These are phyloP conservation scores for Brachyopa scutellaris DNA, from an alignment of 2,888 invertebrate genomes.

Conservation along the genomic window DNA sequence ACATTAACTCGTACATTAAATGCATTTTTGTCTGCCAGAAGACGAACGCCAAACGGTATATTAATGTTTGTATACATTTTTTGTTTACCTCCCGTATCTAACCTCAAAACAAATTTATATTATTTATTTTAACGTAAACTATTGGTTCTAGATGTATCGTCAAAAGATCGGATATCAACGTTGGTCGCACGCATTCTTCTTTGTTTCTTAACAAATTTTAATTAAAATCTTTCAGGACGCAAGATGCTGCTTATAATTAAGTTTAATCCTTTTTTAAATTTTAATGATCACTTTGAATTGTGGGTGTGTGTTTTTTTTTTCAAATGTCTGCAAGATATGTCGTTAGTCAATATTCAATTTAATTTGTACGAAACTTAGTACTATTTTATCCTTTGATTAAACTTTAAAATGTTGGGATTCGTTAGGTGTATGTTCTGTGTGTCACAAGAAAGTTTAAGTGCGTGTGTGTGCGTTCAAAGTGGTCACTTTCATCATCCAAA, in stretches of 20 bases:
- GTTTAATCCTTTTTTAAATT: constrained; percentile 5
- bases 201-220: constrained; percentile 21
- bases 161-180: constrained; percentile 62
- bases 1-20: not conserved
- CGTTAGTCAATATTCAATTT: constrained; percentile 34
- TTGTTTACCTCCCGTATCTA: constrained; percentile 54
- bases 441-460: not conserved
- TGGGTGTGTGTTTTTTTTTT: constrained; percentile 15
- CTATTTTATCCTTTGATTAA: constrained; percentile 39
- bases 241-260: constrained; percentile 55
- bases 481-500: constrained; percentile 75
- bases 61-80: constrained; percentile 22
- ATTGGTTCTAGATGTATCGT: constrained; percentile 64
- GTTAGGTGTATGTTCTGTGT: constrained; percentile 48
- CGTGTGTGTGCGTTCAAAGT: constrained; percentile 72
- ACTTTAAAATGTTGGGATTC: constrained; percentile 36
- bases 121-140: constrained; percentile 69
- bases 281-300: constrained; percentile 73
- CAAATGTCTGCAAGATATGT: constrained; percentile 34
- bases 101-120: constrained; percentile 41
- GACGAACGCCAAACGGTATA: too few species aligned
- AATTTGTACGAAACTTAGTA: constrained; percentile 61
- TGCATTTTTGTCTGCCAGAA: too few species aligned
- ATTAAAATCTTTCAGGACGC: constrained; percentile 59
- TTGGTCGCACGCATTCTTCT: constrained; percentile 57